Evolutionary conservation across 2,888 invertebrate species (phyloP).

Genomic region (Caenorhabditis sulstoni): DNA sequence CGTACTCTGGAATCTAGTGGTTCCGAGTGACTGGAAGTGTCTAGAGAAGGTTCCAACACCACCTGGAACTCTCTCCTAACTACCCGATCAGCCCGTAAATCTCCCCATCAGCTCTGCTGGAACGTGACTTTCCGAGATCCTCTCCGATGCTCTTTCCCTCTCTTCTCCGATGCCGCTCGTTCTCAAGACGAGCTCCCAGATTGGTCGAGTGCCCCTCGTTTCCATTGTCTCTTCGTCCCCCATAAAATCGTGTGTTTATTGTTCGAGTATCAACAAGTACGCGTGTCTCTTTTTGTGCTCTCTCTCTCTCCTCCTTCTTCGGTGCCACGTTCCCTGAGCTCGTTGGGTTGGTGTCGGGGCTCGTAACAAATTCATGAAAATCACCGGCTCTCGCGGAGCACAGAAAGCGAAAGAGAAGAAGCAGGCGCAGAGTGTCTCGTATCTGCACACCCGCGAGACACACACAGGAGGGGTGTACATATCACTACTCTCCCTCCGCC

Average conservation of each 20-base stretch:
- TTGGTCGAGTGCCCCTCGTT: conserved; percentile 16
- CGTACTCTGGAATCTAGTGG: too few species aligned
- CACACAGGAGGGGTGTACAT: conserved; percentile 1
- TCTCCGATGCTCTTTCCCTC: neutral
- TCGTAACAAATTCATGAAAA: conserved; percentile 62
- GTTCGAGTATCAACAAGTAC: conserved; percentile 43
- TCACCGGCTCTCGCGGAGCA: conserved; percentile 28
- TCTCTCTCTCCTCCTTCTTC: neutral
- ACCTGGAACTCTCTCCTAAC: too few species aligned
- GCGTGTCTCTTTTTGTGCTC: neutral
- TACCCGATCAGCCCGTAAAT: too few species aligned
- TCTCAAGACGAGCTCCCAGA: too few species aligned
- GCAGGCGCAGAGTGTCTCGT: neutral
- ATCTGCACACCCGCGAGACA: neutral
- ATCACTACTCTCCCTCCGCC: conserved; percentile 1
- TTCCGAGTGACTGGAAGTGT: too few species aligned
- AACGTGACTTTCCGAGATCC: neutral
- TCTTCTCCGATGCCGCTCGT: too few species aligned
- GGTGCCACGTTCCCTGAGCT: neutral
- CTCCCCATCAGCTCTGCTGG: too few species aligned
- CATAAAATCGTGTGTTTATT: conserved; percentile 24
- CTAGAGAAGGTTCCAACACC: too few species aligned
- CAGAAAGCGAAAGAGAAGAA: too few species aligned
- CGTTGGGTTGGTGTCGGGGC: neutral
- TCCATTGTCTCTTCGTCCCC: conserved; percentile 11